Evolutionary conservation across 2,888 invertebrate genomes (phyloP), one percentile per base, ranked within the genome.

Genomic region (Pecten maximus): DNA sequence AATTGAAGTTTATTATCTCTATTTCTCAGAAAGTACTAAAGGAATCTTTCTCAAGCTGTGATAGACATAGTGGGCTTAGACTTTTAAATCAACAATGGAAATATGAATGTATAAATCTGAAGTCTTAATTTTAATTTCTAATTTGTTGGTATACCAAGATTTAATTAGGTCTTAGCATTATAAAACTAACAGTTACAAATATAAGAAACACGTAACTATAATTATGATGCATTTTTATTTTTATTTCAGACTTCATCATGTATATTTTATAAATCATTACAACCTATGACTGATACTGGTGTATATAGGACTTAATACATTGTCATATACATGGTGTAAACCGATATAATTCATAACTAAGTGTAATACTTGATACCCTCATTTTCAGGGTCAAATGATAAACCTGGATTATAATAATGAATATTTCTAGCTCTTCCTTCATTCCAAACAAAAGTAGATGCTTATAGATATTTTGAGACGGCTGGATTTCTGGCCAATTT

Each of bases 181-280:
- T 44, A 44, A 10, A 6, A 44, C 6, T 12, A 44, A 44, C n/a
- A 44, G 12, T 44, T 10, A 74, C 28, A 6, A 28, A 35, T 10
- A 74, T 15, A 28, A 74, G 28, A 74, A 54, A 19, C 54, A 54
- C 54, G 23, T 6, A 54, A 0, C n/a, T 3, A 54, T 23, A 23
- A 35, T 74, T 28, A 74, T 74, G 35, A 74, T 74, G 10, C 35
- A 74, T 35, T 74, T 19, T 54, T 54, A 35, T 74, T 28, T 74
- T 74, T 74, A 74, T 74, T 74, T 74, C 74, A 35, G 74, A 74
- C 10, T 74, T 74, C 74, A 74, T 74, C 35, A 74, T 74, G 74
- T 74, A 74, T 74, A 35, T 74, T 35, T 10, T 74, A 74, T 74
- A 74, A 74, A 74, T 35, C 74, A 74, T 74, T 28, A 74, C 74